phyloP scores from a whole-genome alignment of 2,888 invertebrate genomes.

The Azorinus chamasolen region DNA sequence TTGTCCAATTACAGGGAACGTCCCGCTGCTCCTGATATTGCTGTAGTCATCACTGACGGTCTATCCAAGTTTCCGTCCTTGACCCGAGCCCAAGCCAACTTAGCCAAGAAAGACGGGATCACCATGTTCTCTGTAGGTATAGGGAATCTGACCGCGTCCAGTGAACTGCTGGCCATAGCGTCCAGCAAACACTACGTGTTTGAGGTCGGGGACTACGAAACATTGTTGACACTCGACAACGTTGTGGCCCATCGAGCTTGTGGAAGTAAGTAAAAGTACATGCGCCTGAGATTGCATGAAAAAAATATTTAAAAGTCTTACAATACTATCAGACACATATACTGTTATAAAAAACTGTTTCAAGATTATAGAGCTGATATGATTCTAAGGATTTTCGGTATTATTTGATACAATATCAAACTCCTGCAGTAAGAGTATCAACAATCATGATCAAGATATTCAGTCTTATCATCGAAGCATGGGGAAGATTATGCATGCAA shows the following conservation, averaged over 20 bases:
- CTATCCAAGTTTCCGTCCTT: slow-evolving; percentile 53
- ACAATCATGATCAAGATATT: too few relatives aligned
- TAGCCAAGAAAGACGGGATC: slow-evolving; percentile 54
- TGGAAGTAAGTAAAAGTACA: slow-evolving; percentile 30
- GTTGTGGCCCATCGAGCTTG: slow-evolving; percentile 61
- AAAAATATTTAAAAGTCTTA: too few relatives aligned
- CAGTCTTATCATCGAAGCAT: too few relatives aligned
- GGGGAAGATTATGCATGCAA: too few relatives aligned
- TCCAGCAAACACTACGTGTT: slow-evolving; percentile 42
- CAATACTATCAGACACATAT: too few relatives aligned
- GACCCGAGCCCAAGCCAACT: slow-evolving; percentile 44
- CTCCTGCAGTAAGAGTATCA: too few relatives aligned
- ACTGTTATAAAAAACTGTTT: too few relatives aligned
- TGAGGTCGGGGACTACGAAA: slow-evolving; percentile 51
- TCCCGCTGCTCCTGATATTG: slow-evolving; percentile 54
- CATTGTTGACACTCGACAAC: slow-evolving; percentile 40
- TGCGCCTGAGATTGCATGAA: too few relatives aligned
- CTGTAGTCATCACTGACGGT: slow-evolving; percentile 62
- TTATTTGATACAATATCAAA: too few relatives aligned
- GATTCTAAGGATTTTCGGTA: too few relatives aligned
- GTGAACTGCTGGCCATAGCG: slow-evolving; percentile 53
- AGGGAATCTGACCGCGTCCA: slow-evolving; percentile 50
- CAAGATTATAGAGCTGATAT: too few relatives aligned
- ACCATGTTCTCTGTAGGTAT: slow-evolving; percentile 65
- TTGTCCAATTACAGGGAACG: slow-evolving; percentile 57